Percentiles rank a stretch among this genome's conserved stretches.
These are phyloP conservation scores for Lycia hirtaria DNA, from an alignment of 2,888 invertebrate species.

Conservation along the genomic window DNA sequence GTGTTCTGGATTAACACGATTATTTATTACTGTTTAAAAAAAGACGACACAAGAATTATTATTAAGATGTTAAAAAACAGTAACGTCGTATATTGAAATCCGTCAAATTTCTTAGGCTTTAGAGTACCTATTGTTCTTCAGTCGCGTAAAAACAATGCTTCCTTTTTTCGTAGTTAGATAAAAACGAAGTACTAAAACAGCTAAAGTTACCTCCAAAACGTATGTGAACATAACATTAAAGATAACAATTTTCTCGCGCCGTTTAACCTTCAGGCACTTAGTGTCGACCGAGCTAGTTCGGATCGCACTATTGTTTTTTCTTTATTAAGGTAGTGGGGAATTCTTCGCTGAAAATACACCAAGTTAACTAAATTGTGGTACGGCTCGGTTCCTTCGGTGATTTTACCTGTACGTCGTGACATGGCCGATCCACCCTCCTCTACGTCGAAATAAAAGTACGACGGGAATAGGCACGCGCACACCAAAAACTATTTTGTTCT, in stretches of 20 bases:
- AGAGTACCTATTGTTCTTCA: no score
- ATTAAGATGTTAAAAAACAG: no score
- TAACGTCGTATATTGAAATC: no score
- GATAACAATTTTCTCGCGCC: slow-evolving; percentile 7
- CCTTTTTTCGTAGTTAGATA: no score
- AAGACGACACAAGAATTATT: no score
- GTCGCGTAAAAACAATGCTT: no score
- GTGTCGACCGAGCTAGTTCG: slow-evolving; percentile 8
- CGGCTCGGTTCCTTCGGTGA: slow-evolving; percentile 42
- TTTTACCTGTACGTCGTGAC: slow-evolving; percentile 41
- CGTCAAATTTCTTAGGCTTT: no score
- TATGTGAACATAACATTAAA: background rate
- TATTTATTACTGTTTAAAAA: no score
- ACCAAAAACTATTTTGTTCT: slow-evolving; percentile 13
- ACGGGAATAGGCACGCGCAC: background rate
- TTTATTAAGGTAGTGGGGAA: slow-evolving; percentile 43
- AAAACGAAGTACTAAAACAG: background rate
- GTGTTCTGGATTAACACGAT: no score
- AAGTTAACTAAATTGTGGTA: slow-evolving; percentile 44
- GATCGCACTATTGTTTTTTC: slow-evolving; percentile 31
- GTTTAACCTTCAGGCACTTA: slow-evolving; percentile 9
- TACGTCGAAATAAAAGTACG: slow-evolving; percentile 35
- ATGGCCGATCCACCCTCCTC: slow-evolving; percentile 39
- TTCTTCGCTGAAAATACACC: slow-evolving; percentile 40
- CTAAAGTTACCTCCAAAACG: background rate